Evolutionary conservation across 2,888 invertebrate genomes (phyloP).

Genomic region (Mythimna albipuncta): DNA sequence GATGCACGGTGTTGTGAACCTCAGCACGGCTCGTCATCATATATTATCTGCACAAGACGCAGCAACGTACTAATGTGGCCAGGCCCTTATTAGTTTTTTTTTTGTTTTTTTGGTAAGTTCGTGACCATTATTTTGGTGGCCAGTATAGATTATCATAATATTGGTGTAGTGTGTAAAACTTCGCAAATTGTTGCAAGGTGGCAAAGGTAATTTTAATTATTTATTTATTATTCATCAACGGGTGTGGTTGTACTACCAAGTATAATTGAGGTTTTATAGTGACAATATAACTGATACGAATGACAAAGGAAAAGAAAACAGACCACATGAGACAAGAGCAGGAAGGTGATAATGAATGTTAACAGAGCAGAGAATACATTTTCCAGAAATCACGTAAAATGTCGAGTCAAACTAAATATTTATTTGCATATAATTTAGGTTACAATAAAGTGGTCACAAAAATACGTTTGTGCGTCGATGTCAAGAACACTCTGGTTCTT

Average conservation of each 20-base stretch:
- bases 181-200: slow-evolving; percentile 33
- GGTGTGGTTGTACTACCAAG: background rate
- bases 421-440: too few species aligned
- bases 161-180: slow-evolving; percentile 4
- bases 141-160: slow-evolving; percentile 19
- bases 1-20: too few species aligned
- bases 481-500: too few species aligned
- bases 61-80: too few species aligned
- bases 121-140: slow-evolving; percentile 18
- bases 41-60: too few species aligned
- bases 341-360: background rate
- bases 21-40: too few species aligned
- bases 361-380: background rate
- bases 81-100: background rate
- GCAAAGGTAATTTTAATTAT: background rate
- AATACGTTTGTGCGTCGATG: too few species aligned
- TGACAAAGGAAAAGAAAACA: background rate
- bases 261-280: background rate
- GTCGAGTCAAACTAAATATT: too few species aligned
- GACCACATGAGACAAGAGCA: background rate
- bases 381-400: too few species aligned
- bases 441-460: too few species aligned
- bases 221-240: slow-evolving; percentile 18
- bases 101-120: slow-evolving; percentile 4
- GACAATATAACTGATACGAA: background rate